A percentile compares a stretch with the other conserved stretches of the same genome.
These are phyloP conservation scores for Drosophila ambigua DNA, from an alignment of 1,140 invertebrate genomes.

Conservation along the genomic window DNA sequence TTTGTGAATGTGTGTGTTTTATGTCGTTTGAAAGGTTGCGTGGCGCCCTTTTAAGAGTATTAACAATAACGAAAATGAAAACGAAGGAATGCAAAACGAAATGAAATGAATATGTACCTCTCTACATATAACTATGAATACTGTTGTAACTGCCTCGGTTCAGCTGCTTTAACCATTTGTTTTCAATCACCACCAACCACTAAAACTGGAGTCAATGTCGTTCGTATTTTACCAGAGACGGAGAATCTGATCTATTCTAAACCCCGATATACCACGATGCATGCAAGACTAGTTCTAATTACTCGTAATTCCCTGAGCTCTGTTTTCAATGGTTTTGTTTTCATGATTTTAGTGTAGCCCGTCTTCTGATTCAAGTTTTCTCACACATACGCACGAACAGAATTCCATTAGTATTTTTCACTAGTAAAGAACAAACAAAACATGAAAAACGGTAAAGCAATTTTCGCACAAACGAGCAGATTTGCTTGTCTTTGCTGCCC, in stretches of 20 bases:
- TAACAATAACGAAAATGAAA: conserved; percentile 56
- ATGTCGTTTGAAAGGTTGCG: conserved; percentile 73
- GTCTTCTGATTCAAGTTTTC: conserved; percentile 17
- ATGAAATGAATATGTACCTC: conserved; percentile 50
- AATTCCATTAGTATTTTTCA: conserved; percentile 76
- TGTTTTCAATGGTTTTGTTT: conserved; percentile 15
- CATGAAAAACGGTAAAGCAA: conserved; percentile 34
- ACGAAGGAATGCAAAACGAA: conserved; percentile 35
- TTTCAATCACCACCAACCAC: conserved; percentile 55
- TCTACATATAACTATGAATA: conserved; percentile 65
- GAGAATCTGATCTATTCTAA: conserved; percentile 23
- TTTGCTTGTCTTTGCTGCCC: conserved; percentile 38
- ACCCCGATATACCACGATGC: conserved; percentile 15
- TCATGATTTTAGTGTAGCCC: conserved; percentile 5
- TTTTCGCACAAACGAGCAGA: conserved; percentile 36
- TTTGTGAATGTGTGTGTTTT: conserved; percentile 72
- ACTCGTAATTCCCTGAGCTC: conserved; percentile 1
- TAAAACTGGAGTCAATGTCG: conserved; percentile 50
- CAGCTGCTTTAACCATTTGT: conserved; percentile 68
- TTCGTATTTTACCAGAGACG: conserved; percentile 47
- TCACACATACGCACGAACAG: conserved; percentile 43
- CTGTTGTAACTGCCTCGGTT: conserved; percentile 77
- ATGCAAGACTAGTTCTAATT: conserved; percentile 1
- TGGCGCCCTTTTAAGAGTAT: conserved; percentile 74
- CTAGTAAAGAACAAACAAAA: conserved; percentile 44